A percentile compares a stretch with the other conserved stretches of the same genome.
Evolutionary conservation across 2,113 vertebrate genomes (phyloP).

Genomic region (Tinamus guttatus): DNA sequence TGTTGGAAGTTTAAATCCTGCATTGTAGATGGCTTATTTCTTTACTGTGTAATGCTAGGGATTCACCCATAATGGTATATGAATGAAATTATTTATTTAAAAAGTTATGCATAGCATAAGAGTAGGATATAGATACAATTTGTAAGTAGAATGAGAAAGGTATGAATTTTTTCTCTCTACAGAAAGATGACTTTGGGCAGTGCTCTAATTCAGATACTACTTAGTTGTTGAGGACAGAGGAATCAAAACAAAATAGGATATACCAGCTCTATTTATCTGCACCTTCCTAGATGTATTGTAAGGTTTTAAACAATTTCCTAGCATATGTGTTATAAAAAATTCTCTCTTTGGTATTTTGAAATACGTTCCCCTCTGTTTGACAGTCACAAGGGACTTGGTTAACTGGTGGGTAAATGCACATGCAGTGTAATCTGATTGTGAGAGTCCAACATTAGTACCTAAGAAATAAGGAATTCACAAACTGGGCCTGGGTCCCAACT

Average conservation of each 20-base stretch:
- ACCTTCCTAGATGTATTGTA: not conserved
- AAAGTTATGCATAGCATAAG: not conserved
- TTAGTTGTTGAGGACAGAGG: not conserved
- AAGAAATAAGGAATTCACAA: not conserved
- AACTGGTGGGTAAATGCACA: not conserved
- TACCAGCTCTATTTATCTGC: not conserved
- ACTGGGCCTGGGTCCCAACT: not conserved
- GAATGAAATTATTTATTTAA: not conserved
- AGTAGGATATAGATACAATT: not conserved
- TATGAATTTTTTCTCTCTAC: not conserved
- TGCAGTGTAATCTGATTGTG: fast-evolving
- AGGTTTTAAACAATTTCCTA: not conserved
- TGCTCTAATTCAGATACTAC: not conserved
- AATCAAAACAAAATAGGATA: not conserved
- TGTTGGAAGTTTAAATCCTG: not conserved
- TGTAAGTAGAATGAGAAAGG: not conserved
- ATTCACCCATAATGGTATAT: not conserved
- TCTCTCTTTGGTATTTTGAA: not conserved
- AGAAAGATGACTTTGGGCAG: not conserved
- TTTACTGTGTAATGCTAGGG: not conserved
- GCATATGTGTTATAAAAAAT: not conserved
- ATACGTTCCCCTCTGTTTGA: not conserved
- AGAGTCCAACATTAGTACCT: not conserved
- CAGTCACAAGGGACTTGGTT: not conserved
- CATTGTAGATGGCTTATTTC: not conserved